Base-by-base conservation (phyloP, 2,113 vertebrate species). In the Aleadryas rufinucha region DNA sequence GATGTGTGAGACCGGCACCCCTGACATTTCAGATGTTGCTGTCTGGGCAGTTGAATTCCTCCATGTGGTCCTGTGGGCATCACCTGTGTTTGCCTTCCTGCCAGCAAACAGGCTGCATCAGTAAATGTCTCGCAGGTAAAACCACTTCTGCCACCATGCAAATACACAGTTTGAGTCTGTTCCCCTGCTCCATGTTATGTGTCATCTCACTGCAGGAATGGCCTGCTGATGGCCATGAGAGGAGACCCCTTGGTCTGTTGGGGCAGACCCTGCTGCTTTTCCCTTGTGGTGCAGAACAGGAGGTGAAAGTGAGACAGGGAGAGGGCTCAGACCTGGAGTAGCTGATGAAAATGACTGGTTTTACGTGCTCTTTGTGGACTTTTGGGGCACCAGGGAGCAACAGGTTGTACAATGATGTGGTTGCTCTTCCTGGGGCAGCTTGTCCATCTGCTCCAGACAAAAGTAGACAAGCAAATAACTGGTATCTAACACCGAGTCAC, bases 1-100 rank as follows among this genome's bases (percentile, higher is more conserved):
- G 45, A 9, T 2, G 1, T n/a, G 31, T 15, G 37, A 37, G 16
- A 28, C 17, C 2, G 1, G 6, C 35, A 53, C 16, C 44, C 7
- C 21, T 79, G 47, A 20, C 44, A 44, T 44, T 39, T 70, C 69
- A n/a, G 31, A 28, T 22, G 16, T 19, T 27, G 13, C 54, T 77
- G 2, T 44, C 41, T 33, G 54, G 41, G 37, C n/a, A 70, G 19
- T 0, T 24, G 59, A 27, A 39, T 27, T 54, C 21, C 30, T 59
- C 16, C n/a, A 2, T 2, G 1, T 35, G 23, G 28, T 85, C 20
- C 47, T 35, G 59, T 24, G 50, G 31, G 13, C 1, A 0, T 50
- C 37, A 4, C 2, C 2, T 70, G 52, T 47, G 8, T 52, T 82
- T 79, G 33, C 20, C 35, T 59, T 31, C 28, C 53, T 81, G 37